A percentile compares a stretch with the other conserved stretches of the same genome.
Conservation (phyloP, 2,888 invertebrate genomes). For the Resseliella maxima region DNA sequence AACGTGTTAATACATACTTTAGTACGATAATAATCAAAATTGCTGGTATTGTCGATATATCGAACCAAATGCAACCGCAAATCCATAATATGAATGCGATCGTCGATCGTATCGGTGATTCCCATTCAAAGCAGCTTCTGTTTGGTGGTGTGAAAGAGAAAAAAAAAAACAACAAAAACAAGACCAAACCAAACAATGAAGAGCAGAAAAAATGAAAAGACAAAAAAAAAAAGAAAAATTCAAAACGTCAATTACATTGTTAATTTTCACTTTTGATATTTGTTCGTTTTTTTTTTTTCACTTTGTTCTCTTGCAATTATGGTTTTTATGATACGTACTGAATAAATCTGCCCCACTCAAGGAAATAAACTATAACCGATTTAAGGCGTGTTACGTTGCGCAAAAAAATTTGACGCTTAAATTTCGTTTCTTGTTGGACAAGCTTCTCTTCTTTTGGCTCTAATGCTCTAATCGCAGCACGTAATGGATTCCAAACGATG, state of each 20-base stretch:
- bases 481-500: slow-evolving; percentile 90
- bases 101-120: slow-evolving; percentile 86
- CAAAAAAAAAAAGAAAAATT: background rate
- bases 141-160: too few relatives aligned
- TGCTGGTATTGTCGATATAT: slow-evolving; percentile 94
- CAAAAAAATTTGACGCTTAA: slow-evolving; percentile 94
- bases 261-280: background rate
- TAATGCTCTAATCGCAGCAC: slow-evolving; percentile 90
- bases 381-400: slow-evolving; percentile 93
- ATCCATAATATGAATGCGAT: slow-evolving; percentile 87
- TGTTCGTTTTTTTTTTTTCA: background rate
- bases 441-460: slow-evolving; percentile 96
- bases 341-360: slow-evolving; percentile 90
- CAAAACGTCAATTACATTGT: background rate
- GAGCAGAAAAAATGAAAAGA: background rate
- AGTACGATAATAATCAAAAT: slow-evolving; percentile 81
- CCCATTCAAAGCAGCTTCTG: slow-evolving; percentile 98
- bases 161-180: background rate
- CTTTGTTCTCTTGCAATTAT: background rate
- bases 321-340: slow-evolving; percentile 74
- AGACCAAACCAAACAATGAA: background rate
- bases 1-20: slow-evolving; percentile 68
- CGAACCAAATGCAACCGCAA: slow-evolving; percentile 90
- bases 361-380: slow-evolving; percentile 86
- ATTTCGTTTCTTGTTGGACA: slow-evolving; percentile 93